Conservation (phyloP, 1,140 invertebrate genomes). For the Bradynema listronoti region DNA sequence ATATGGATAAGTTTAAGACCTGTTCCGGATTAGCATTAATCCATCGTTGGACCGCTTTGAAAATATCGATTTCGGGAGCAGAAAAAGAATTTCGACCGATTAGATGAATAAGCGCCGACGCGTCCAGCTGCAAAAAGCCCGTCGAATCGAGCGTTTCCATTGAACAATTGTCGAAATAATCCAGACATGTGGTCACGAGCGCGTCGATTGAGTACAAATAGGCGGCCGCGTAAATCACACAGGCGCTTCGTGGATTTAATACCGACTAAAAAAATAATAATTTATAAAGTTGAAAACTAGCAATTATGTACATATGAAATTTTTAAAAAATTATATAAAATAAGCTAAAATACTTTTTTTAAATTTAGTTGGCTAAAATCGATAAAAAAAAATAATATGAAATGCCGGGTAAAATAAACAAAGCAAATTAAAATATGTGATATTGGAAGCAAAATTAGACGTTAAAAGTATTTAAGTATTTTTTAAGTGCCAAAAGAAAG, state of each 20-base stretch:
- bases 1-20: constrained; percentile 57
- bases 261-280: constrained; percentile 60
- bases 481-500: constrained; percentile 1
- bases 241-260: constrained; percentile 78
- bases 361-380: constrained; percentile 8
- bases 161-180: constrained; percentile 81
- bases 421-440: too few relatives aligned
- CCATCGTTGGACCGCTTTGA: constrained; percentile 78
- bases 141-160: constrained; percentile 68
- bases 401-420: constrained; percentile 7
- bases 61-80: constrained; percentile 88
- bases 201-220: constrained; percentile 67
- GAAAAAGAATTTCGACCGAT: constrained; percentile 87
- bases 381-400: constrained; percentile 17
- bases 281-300: too few relatives aligned
- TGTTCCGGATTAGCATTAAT: constrained; percentile 69
- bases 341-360: not conserved
- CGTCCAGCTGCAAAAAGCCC: constrained; percentile 34
- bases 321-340: not conserved
- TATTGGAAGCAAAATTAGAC: too few relatives aligned
- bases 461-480: too few relatives aligned
- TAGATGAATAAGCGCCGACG: constrained; percentile 65
- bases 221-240: constrained; percentile 83
- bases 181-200: constrained; percentile 65
- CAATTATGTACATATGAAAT: too few relatives aligned